Conservation (phyloP, 2,113 vertebrate genomes). For the Telmatochromis sp. region DNA sequence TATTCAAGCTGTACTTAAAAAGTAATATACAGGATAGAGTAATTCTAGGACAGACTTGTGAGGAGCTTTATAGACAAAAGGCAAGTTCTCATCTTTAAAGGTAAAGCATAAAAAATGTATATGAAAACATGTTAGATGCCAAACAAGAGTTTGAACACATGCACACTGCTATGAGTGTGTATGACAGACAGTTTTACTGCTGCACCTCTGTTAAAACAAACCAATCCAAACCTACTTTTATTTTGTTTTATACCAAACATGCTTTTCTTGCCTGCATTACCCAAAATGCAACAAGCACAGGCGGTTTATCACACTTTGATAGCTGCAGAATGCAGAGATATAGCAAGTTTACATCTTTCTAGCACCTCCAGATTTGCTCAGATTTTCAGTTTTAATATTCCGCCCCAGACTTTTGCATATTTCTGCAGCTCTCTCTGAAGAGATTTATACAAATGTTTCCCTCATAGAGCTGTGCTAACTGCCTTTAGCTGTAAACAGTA, state of each 20-base stretch:
- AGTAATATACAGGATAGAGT: background rate
- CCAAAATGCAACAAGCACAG: background rate
- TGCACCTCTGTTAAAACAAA: background rate
- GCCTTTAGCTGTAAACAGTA: background rate
- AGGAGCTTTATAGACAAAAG: background rate
- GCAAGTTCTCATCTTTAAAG: background rate
- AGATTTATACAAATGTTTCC: background rate
- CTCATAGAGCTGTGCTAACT: background rate
- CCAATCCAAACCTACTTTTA: background rate
- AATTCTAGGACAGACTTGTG: background rate
- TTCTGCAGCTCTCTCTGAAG: background rate
- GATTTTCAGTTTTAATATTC: background rate
- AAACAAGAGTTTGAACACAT: background rate
- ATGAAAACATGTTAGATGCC: background rate
- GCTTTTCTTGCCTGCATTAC: background rate
- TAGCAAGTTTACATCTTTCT: background rate
- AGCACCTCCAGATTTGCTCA: background rate
- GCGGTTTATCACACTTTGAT: rapidly evolving
- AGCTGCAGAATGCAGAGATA: background rate
- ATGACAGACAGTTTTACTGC: background rate
- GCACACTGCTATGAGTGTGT: background rate
- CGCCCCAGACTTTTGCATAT: background rate
- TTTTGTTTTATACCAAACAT: background rate
- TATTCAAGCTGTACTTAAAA: background rate
- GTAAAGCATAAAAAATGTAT: background rate